Evolutionary conservation across 2,888 invertebrate species (phyloP).

Genomic region (Rambutsinella grinnellia): DNA sequence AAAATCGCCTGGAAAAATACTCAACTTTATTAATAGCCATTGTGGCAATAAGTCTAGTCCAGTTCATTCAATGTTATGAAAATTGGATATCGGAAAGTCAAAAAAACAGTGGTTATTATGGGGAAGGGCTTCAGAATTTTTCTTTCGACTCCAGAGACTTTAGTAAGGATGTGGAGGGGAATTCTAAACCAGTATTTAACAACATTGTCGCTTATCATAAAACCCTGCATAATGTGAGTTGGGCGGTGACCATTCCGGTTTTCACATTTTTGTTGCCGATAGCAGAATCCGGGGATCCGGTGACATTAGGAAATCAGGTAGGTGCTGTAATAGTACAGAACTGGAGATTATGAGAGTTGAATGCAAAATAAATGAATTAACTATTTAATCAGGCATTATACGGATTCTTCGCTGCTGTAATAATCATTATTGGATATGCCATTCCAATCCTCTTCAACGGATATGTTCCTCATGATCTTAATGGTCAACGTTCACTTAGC

Average conservation of each 20-base stretch:
- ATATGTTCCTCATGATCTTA: conserved; percentile 15
- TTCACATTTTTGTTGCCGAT: conserved; percentile 56
- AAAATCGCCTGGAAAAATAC: not conserved
- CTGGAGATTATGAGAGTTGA: no score
- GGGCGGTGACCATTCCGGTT: conserved; percentile 60
- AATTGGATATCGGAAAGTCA: not conserved
- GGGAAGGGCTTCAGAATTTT: not conserved
- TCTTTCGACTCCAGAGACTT: not conserved
- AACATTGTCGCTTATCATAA: conserved; percentile 41
- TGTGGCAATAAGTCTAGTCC: conserved; percentile 7
- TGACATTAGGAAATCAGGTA: conserved; percentile 54
- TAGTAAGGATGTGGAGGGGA: not conserved
- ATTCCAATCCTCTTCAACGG: conserved; percentile 51
- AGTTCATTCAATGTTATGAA: conserved; percentile 10
- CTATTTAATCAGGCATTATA: conserved; percentile 49
- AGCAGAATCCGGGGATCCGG: conserved; percentile 20
- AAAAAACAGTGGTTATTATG: not conserved
- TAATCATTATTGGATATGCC: conserved; percentile 31
- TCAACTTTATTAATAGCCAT: conserved; percentile 14
- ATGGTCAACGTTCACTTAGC: no score
- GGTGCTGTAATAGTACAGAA: no score
- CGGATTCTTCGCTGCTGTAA: conserved; percentile 41
- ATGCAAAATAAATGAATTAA: no score
- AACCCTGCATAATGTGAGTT: conserved; percentile 45
- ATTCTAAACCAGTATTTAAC: not conserved